phyloP scores from a whole-genome alignment of 2,113 vertebrate genomes.

The Triplophysa rosa region DNA sequence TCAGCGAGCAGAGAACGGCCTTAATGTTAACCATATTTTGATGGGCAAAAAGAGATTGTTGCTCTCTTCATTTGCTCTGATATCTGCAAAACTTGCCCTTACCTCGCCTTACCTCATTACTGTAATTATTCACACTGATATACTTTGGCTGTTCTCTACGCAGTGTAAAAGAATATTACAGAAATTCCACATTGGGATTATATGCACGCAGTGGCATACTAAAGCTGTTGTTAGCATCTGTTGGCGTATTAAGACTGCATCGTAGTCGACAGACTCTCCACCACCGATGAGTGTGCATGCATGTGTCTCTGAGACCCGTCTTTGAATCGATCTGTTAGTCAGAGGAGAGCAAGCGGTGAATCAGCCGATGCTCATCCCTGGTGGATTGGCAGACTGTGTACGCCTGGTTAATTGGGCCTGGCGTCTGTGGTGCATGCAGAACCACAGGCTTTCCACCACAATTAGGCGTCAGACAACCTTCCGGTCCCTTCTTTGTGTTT shows the following conservation, averaged over 20 bases:
- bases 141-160: too few relatives aligned
- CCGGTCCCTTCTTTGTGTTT: slow-evolving; percentile 52
- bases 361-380: slow-evolving; percentile 50
- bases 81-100: slow-evolving; percentile 33
- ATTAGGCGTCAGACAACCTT: slow-evolving; percentile 66
- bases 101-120: slow-evolving; percentile 39
- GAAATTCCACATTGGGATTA: neutral
- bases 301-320: slow-evolving; percentile 3
- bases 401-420: slow-evolving; percentile 70
- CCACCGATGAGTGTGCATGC: neutral
- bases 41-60: neutral
- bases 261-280: neutral
- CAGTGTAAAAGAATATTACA: too few relatives aligned
- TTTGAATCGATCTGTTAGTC: slow-evolving; percentile 58
- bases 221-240: too few relatives aligned
- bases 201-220: neutral
- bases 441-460: slow-evolving; percentile 62
- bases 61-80: slow-evolving; percentile 28
- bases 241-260: neutral
- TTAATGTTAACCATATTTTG: too few relatives aligned
- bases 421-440: slow-evolving; percentile 61
- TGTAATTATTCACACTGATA: slow-evolving; percentile 26
- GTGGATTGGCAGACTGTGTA: slow-evolving; percentile 58
- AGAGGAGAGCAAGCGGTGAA: slow-evolving; percentile 55
- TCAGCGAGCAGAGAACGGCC: too few relatives aligned